These are phyloP conservation scores for Choloepus hoffmanni DNA, from an alignment of 2,113 vertebrate genomes.

Conservation along the genomic window DNA sequence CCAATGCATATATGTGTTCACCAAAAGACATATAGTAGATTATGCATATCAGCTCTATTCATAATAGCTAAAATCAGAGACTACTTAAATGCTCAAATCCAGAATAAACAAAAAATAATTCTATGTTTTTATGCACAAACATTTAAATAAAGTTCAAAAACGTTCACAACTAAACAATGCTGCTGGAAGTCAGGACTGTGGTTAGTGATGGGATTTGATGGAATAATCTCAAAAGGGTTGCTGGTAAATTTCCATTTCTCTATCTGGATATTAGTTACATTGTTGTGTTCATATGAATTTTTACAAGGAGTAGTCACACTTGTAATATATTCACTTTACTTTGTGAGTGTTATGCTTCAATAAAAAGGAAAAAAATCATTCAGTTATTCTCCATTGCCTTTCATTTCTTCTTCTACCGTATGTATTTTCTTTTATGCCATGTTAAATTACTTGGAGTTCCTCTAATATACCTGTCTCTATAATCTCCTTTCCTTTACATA, in stretches of 20 bases:
- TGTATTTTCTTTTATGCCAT: background rate
- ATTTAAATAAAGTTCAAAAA: slow-evolving; percentile 14
- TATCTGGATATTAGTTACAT: background rate
- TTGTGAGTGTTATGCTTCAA: background rate
- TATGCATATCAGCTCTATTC: background rate
- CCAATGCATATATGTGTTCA: background rate
- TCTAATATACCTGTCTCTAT: background rate
- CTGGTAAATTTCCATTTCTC: background rate
- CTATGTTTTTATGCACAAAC: background rate
- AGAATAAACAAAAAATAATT: background rate
- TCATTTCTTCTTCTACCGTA: background rate
- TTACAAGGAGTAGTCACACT: background rate
- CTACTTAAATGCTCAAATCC: background rate
- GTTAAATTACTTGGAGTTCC: background rate
- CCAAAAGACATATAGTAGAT: background rate
- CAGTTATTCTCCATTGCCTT: background rate
- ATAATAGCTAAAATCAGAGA: background rate
- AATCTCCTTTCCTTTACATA: background rate
- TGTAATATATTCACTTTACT: background rate
- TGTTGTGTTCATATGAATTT: background rate
- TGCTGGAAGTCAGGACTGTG: background rate
- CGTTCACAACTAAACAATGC: background rate
- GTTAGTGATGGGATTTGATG: background rate
- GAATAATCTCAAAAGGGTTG: background rate
- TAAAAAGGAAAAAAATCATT: background rate